phyloP scores from a whole-genome alignment of 2,113 vertebrate genomes.

The Odontesthes bonariensis region DNA sequence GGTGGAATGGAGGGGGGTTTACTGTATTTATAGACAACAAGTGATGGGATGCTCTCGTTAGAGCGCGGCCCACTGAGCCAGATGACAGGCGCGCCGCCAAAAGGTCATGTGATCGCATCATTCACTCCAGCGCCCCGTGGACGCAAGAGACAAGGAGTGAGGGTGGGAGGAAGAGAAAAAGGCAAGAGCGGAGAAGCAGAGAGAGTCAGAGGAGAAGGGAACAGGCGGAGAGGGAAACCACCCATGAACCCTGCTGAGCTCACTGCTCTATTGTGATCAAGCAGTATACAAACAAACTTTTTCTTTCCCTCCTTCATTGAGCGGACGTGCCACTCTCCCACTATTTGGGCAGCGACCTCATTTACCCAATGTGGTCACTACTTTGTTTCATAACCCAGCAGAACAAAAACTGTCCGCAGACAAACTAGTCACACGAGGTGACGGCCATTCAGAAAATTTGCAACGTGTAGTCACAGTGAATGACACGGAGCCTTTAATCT shows the following conservation, averaged over 20 bases:
- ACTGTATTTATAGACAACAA: constrained; percentile 84
- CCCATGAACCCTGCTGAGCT: constrained; percentile 45
- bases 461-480: constrained; percentile 37
- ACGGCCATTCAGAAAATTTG: constrained; percentile 9
- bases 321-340: constrained; percentile 45
- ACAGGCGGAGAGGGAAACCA: constrained; percentile 36
- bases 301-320: constrained; percentile 44
- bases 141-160: constrained; percentile 50
- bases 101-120: constrained; percentile 83
- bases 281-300: constrained; percentile 64
- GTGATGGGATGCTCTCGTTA: constrained; percentile 83
- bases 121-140: constrained; percentile 71
- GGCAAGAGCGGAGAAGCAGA: constrained; percentile 28
- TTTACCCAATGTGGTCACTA: constrained; percentile 48
- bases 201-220: constrained; percentile 30
- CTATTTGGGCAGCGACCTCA: constrained; percentile 58
- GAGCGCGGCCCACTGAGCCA: constrained; percentile 77
- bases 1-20: constrained; percentile 34
- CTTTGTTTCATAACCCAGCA: constrained; percentile 52
- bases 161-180: constrained; percentile 26
- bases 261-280: constrained; percentile 57
- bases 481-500: constrained; percentile 29
- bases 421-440: constrained; percentile 16
- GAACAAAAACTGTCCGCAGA: constrained; percentile 21
- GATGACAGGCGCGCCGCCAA: constrained; percentile 78